Base-by-base conservation (phyloP, 2,888 invertebrate genomes). In the Gymnocheta viridis region DNA sequence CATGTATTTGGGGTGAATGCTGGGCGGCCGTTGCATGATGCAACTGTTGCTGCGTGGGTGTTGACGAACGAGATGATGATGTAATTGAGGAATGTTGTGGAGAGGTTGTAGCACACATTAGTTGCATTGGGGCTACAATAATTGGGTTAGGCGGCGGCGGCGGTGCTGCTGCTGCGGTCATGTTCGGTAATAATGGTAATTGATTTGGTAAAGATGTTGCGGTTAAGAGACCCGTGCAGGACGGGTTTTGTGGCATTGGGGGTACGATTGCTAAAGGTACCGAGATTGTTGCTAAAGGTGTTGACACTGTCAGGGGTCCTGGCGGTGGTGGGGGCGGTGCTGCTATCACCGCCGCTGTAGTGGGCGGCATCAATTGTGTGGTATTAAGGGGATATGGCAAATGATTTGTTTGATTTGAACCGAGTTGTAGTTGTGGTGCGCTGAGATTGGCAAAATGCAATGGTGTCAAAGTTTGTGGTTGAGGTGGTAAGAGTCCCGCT, bases 11-110 rank as follows among this genome's bases (percentile, higher is more conserved):
- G 19, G 87, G 86, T 54, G 86, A 87, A 69, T 85, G 86, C 29
- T 86, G 83, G 44, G 84, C 72, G 47, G 73, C n/a, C 32, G 79
- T 85, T 58, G 29, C 58, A 62, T 77, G 67, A 77, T 73, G 81
- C 67, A 85, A 41, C 38, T 82, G 84, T 47, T 79, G 81, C 54
- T 88, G 89, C 29, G 89, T 89, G 14, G 89, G 89, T 22, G 89
- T 89, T 29, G 87, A 87, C 1, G 89, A 87, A 35, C 89, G 22
- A 89, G 93, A 14, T 87, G 87, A 12, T 88, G 87, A 82, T 85
- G 69, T 92, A 90, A 49, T 89, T 86, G 14, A 82, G 62, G 90
- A 83, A 66, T 85, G 86, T 74, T 86, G 86, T 38, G 85, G 86
- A n/a, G 86, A 83, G 56, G 74, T 76, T 6, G 80, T 78, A 54